Evolutionary conservation across 1,140 invertebrate genomes (phyloP).

Genomic region (Battus philenor): DNA sequence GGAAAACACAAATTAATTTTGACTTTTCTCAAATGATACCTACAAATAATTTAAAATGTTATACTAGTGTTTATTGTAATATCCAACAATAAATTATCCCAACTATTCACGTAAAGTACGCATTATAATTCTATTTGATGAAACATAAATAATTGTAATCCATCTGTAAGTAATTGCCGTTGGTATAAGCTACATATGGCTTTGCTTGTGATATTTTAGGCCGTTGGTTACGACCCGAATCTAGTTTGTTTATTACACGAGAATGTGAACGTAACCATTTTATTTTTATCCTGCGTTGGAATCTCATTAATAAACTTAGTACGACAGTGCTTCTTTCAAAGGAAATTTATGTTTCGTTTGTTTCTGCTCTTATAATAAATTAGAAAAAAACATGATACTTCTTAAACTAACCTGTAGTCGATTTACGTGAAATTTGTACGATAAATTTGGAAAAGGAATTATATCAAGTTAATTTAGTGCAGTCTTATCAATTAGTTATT

Average conservation of each 20-base stretch:
- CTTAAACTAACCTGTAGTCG: neutral
- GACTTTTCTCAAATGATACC: no score
- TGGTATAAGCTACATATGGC: neutral
- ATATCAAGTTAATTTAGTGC: no score
- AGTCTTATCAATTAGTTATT: no score
- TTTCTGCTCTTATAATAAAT: slow-evolving; percentile 2
- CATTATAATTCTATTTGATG: neutral
- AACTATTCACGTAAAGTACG: no score
- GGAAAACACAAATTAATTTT: no score
- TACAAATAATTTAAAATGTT: no score
- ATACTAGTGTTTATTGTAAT: neutral
- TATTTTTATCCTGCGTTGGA: slow-evolving; percentile 11
- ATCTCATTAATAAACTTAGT: slow-evolving; percentile 13
- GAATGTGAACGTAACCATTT: slow-evolving; percentile 3
- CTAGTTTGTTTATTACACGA: slow-evolving; percentile 3
- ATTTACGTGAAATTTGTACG: neutral
- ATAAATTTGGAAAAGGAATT: no score
- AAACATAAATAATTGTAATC: neutral
- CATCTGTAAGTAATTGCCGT: neutral
- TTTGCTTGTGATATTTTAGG: slow-evolving; percentile 9
- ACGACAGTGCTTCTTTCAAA: slow-evolving; percentile 1
- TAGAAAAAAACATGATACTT: neutral
- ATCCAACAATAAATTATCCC: slow-evolving; percentile 6
- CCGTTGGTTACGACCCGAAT: neutral
- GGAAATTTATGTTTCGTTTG: slow-evolving; percentile 4